A percentile compares a stretch with the other conserved stretches of the same genome.
These are phyloP conservation scores for Drosophila nigricruria DNA, from an alignment of 2,888 invertebrate genomes.

Conservation along the genomic window DNA sequence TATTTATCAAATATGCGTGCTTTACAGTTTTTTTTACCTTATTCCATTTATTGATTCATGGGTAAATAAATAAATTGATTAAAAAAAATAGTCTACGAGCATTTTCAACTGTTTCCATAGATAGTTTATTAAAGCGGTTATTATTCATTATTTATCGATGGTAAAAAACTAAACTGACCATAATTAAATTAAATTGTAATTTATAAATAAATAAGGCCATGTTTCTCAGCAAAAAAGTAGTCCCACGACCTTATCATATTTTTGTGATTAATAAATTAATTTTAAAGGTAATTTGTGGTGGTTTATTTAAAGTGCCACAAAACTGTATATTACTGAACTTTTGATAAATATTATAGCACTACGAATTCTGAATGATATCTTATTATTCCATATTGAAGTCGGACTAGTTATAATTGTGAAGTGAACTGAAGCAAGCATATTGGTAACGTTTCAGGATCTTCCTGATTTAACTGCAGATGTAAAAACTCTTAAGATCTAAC, in stretches of 20 bases:
- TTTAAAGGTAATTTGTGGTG: background rate
- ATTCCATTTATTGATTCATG: conserved; percentile 37
- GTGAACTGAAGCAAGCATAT: background rate
- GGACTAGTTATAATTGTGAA: background rate
- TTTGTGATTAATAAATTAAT: background rate
- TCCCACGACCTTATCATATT: background rate
- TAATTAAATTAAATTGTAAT: conserved; percentile 39
- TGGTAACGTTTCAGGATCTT: no score
- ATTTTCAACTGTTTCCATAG: conserved; percentile 3
- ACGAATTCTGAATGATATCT: background rate
- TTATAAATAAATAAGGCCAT: conserved; percentile 16
- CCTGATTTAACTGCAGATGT: no score
- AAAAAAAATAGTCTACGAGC: background rate
- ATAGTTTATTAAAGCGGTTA: conserved; percentile 20
- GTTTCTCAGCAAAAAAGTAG: background rate
- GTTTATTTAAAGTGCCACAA: background rate
- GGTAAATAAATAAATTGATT: conserved; percentile 26
- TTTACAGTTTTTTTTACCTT: conserved; percentile 6
- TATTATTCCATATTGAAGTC: no score
- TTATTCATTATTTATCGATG: conserved; percentile 13
- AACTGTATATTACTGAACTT: background rate
- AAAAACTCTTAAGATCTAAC: no score
- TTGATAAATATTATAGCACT: no score
- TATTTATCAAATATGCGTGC: conserved; percentile 56
- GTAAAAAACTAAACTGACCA: conserved; percentile 1